phyloP scores from a whole-genome alignment of 2,888 invertebrate genomes.

The Nudaria mundana region DNA sequence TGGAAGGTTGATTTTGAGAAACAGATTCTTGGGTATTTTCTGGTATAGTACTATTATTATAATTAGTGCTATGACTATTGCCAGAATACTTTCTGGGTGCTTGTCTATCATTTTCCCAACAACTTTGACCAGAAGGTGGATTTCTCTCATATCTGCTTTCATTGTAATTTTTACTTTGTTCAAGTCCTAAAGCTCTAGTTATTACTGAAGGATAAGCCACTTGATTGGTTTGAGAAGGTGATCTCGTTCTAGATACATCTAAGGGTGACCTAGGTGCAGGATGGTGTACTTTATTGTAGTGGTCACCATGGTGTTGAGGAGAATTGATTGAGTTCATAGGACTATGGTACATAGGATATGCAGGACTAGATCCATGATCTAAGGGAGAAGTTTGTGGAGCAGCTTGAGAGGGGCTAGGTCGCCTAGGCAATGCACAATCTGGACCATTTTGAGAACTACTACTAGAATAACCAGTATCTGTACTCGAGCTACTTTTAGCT shows the following conservation, averaged over 20 bases:
- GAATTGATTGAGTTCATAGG: slow-evolving; percentile 89
- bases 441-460: slow-evolving; percentile 84
- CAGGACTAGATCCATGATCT: slow-evolving; percentile 88
- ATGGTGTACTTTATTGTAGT: slow-evolving; percentile 71
- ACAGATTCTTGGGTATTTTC: slow-evolving; percentile 74
- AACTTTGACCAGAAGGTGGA: slow-evolving; percentile 71
- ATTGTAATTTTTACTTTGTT: slow-evolving; percentile 78
- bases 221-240: slow-evolving; percentile 81
- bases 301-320: slow-evolving; percentile 84
- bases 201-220: slow-evolving; percentile 93
- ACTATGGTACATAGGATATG: slow-evolving; percentile 92
- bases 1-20: slow-evolving; percentile 68
- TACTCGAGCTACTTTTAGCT: slow-evolving; percentile 83
- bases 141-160: slow-evolving; percentile 80
- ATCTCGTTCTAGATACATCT: slow-evolving; percentile 85
- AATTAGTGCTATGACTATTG: slow-evolving; percentile 52
- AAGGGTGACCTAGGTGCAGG: slow-evolving; percentile 85
- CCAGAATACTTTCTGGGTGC: slow-evolving; percentile 72
- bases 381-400: slow-evolving; percentile 87
- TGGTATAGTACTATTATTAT: slow-evolving; percentile 64
- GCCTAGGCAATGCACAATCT: slow-evolving; percentile 84
- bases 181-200: slow-evolving; percentile 85
- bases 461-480: slow-evolving; percentile 83
- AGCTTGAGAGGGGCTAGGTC: slow-evolving; percentile 86
- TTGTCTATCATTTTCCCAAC: slow-evolving; percentile 82